Percentiles rank a stretch among this genome's conserved stretches.
Evolutionary conservation across 1,140 invertebrate species (phyloP).

Genomic region (Eupristina koningsbergeri): DNA sequence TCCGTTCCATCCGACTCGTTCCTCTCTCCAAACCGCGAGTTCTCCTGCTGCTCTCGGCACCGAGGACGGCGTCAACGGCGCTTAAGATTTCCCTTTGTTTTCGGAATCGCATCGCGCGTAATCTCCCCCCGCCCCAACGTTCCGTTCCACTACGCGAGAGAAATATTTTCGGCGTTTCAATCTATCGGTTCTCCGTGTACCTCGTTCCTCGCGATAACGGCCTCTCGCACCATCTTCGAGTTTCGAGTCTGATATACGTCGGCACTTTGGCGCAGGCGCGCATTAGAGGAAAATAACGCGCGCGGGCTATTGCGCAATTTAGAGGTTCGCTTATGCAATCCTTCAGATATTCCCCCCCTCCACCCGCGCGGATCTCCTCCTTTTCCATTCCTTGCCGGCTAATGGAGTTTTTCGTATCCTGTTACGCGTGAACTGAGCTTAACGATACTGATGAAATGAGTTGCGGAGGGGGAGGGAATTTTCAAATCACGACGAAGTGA

Average conservation of each 20-base stretch:
- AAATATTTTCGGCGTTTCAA: neutral
- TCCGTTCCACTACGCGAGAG: neutral
- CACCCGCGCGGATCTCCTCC: no score
- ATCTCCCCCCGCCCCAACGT: neutral
- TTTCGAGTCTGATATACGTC: neutral
- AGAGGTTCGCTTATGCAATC: conserved; percentile 44
- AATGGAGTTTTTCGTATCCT: neutral
- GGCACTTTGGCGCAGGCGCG: neutral
- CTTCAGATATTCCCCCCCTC: neutral
- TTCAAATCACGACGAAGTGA: neutral
- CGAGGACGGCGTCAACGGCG: neutral
- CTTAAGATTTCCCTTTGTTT: neutral
- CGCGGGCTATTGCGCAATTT: conserved; percentile 49
- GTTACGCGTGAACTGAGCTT: neutral
- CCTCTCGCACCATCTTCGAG: no score
- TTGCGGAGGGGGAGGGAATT: neutral
- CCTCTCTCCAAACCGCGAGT: neutral
- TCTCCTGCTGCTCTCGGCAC: no score
- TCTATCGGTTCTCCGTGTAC: neutral
- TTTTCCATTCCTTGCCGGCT: neutral
- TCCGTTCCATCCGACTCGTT: neutral
- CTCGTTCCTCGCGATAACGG: no score
- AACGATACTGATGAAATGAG: neutral
- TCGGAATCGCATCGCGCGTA: neutral
- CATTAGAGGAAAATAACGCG: conserved; percentile 26